Base-by-base conservation (phyloP, 2,113 vertebrate species). In the Cyprinus carpio region DNA sequence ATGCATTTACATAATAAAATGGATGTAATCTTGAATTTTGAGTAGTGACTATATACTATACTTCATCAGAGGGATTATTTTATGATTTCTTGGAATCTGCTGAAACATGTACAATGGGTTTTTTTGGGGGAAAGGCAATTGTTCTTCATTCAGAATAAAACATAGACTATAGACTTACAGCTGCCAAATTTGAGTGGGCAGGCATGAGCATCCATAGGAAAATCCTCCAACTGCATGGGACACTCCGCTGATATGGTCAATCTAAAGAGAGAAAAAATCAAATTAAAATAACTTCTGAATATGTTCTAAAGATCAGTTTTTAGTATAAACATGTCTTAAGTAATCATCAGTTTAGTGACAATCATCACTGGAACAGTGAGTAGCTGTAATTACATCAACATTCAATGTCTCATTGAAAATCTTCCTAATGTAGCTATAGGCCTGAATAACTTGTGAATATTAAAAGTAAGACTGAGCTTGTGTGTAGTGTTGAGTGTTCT, bases 151-250 rank as follows among this genome's bases (percentile, higher is more conserved):
- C 3, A 79, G 25, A 16, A 81, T 64, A 23, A 65, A 46, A 65
- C 4, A 29, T 34, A 40, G 40, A 40, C 40, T 2, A 49, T 78
- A 78, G 91, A 99, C 97, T 98, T 94, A 99, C 97, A 99, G 93
- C 97, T 99, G 92, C 98, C 97, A 91, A 99, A 99, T 91, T 99
- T 99, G 87, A 99, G 95, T 2, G 98, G 98, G 84, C 98, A 99
- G 74, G 98, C 98, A 8, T 99, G 98, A 69, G 97, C 96, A 20
- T 99, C 98, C 98, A 99, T 99, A 0, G 98, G 98, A 88, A 99
- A 99, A 84, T 99, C 98, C 92, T 99, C 98, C 56, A 99, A 95
- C 78, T 99, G 97, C 98, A 99, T 99, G 51, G 98, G 98, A 77
- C 98, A 99, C 87, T 99, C 98, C 1, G 98, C 98, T 84, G 97